phyloP scores from a whole-genome alignment of 2,797 vertebrate genomes.

The Spatula clypeata region DNA sequence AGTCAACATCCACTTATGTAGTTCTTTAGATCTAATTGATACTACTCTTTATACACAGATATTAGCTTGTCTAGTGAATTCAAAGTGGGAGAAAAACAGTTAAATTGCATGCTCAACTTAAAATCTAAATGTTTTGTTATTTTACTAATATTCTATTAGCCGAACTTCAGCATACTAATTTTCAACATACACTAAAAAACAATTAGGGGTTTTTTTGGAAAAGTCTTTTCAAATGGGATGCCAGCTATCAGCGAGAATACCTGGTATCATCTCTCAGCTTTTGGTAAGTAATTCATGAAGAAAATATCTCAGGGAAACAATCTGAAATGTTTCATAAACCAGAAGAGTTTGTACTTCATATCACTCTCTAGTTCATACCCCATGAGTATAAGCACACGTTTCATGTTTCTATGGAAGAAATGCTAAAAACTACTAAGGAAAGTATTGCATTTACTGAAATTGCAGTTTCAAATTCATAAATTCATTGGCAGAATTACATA shows the following conservation, averaged over 20 bases:
- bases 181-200: neutral
- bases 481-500: neutral
- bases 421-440: neutral
- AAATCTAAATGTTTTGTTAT: neutral
- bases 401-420: neutral
- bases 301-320: neutral
- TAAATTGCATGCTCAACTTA: neutral
- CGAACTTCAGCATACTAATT: neutral
- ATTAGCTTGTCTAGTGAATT: neutral
- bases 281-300: slow-evolving; percentile 7
- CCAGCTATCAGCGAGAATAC: neutral
- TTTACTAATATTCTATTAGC: neutral
- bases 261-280: neutral
- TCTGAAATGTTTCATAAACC: slow-evolving; percentile 4
- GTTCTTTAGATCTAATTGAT: neutral
- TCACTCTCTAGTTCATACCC: neutral
- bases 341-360: neutral
- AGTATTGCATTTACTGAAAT: neutral
- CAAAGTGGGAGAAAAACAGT: slow-evolving; percentile 9
- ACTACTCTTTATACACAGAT: neutral
- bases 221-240: neutral
- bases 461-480: neutral
- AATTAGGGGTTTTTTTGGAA: accelerated
- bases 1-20: neutral
- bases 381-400: neutral